Percentiles rank a stretch among this genome's conserved stretches.
phyloP scores from a whole-genome alignment of 2,797 vertebrate species.

The Buphagus erythrorhynchus region DNA sequence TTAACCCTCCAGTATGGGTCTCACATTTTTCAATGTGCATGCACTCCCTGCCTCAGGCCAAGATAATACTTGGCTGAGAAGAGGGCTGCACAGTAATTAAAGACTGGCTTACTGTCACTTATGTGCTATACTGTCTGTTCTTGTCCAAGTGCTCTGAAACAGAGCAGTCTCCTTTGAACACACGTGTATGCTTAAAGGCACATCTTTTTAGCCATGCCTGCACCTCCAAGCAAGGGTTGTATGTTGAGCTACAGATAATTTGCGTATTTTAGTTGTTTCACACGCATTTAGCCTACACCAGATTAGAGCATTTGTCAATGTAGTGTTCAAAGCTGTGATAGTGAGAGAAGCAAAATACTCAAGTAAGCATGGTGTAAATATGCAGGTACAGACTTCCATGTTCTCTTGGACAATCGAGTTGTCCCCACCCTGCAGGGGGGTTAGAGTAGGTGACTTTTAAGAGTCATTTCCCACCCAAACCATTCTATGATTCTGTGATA shows the following conservation, averaged over 20 bases:
- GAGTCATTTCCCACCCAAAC: background rate
- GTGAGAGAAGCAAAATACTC: background rate
- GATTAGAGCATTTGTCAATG: background rate
- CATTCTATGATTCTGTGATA: background rate
- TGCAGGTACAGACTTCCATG: background rate
- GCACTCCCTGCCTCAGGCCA: background rate
- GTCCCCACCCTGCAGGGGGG: no score
- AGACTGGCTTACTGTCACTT: background rate
- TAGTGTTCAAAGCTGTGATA: background rate
- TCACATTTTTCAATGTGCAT: background rate
- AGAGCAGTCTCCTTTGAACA: background rate
- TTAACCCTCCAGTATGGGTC: background rate
- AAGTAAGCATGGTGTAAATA: background rate
- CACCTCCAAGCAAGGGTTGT: background rate
- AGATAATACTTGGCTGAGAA: background rate
- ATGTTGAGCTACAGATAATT: background rate
- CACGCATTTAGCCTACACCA: background rate
- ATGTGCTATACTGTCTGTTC: background rate
- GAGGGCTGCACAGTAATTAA: background rate
- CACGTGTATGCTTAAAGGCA: fast-evolving
- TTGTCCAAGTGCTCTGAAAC: background rate
- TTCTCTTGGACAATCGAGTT: background rate
- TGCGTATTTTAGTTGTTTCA: background rate
- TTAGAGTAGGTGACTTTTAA: background rate
- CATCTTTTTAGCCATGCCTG: background rate